These are phyloP conservation scores for Scaptodrosophila latifasciaeformis DNA, from an alignment of 2,888 invertebrate genomes.

Conservation along the genomic window DNA sequence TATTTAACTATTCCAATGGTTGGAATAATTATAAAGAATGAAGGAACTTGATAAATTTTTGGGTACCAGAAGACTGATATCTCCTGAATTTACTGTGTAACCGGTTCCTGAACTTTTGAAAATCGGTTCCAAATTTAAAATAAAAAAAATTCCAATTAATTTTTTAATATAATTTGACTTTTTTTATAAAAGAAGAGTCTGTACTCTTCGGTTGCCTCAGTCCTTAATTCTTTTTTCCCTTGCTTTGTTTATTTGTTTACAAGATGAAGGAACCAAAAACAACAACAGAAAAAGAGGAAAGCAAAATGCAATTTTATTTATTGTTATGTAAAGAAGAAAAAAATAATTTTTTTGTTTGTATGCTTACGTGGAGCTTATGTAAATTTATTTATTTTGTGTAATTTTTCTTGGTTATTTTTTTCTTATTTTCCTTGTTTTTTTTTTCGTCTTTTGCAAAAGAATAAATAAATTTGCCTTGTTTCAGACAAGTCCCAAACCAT, in stretches of 20 bases:
- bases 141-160: too few species aligned
- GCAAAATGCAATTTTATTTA: conserved; percentile 67
- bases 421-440: conserved; percentile 53
- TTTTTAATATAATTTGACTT: too few species aligned
- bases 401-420: conserved; percentile 68
- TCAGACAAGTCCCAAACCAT: neutral
- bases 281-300: conserved; percentile 32
- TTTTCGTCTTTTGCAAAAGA: conserved; percentile 17
- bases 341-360: conserved; percentile 31
- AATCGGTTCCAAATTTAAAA: too few species aligned
- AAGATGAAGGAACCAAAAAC: conserved; percentile 32
- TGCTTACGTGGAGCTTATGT: conserved; percentile 57
- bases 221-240: conserved; percentile 12
- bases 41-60: too few species aligned
- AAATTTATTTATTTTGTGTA: conserved; percentile 71
- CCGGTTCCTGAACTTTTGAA: too few species aligned
- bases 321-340: conserved; percentile 63
- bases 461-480: conserved; percentile 11
- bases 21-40: too few species aligned
- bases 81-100: too few species aligned
- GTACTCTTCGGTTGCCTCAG: too few species aligned
- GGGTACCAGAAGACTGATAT: too few species aligned
- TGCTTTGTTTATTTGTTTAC: conserved; percentile 31
- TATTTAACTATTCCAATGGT: too few species aligned
- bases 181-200: too few species aligned